Conservation (phyloP, 2,888 invertebrate species). For the Melanostoma mellinum region DNA sequence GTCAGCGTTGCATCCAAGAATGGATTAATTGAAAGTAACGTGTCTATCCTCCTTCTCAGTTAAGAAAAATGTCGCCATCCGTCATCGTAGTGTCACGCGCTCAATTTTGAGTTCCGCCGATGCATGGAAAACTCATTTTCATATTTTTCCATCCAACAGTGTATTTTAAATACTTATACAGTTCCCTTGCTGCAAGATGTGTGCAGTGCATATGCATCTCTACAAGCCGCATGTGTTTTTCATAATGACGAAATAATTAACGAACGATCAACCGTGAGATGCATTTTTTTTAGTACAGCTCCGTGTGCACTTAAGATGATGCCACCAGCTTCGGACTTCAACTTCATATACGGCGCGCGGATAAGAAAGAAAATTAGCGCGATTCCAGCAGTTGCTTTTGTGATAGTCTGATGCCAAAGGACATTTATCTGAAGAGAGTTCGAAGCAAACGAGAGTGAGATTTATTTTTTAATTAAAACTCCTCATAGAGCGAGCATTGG, state of each 20-base stretch:
- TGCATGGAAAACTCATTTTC: slow-evolving; percentile 82
- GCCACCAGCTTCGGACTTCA: too few relatives aligned
- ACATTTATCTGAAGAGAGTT: slow-evolving; percentile 16
- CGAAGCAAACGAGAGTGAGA: slow-evolving; percentile 49
- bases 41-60: slow-evolving; percentile 45
- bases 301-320: not conserved
- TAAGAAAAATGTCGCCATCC: slow-evolving; percentile 71
- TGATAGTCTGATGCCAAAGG: slow-evolving; percentile 40
- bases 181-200: slow-evolving; percentile 3
- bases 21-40: slow-evolving; percentile 64
- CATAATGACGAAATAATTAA: slow-evolving; percentile 80
- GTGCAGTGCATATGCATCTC: slow-evolving; percentile 19
- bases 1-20: slow-evolving; percentile 16
- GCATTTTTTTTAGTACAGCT: slow-evolving; percentile 40
- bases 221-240: slow-evolving; percentile 80
- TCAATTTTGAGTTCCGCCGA: slow-evolving; percentile 80
- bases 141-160: slow-evolving; percentile 41
- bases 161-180: not conserved
- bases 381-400: slow-evolving; percentile 26
- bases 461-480: slow-evolving; percentile 63
- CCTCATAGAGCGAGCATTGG: slow-evolving; percentile 3
- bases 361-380: slow-evolving; percentile 56
- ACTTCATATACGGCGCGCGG: not conserved
- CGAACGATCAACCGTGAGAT: slow-evolving; percentile 66
- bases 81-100: slow-evolving; percentile 74